phyloP scores from a whole-genome alignment of 2,113 vertebrate species.

The Chionis minor region DNA sequence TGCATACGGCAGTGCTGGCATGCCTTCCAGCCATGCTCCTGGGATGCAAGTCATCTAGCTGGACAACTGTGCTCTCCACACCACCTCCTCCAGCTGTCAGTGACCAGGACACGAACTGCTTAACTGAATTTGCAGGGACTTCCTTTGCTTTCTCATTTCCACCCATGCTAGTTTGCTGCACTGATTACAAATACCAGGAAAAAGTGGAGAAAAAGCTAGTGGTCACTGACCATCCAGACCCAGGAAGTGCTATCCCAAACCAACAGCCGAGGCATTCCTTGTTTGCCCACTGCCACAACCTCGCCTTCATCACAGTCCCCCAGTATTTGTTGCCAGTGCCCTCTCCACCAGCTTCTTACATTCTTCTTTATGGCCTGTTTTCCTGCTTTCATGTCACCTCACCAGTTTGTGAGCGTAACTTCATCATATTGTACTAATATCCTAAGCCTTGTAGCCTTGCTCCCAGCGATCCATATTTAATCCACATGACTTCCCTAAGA shows the following conservation, averaged over 20 bases:
- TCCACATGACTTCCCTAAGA: background rate
- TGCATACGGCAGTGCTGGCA: background rate
- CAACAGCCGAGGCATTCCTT: background rate
- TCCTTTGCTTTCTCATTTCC: background rate
- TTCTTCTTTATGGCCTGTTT: background rate
- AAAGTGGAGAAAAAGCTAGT: background rate
- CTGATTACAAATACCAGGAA: background rate
- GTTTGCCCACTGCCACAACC: background rate
- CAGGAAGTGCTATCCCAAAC: background rate
- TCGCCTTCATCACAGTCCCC: background rate
- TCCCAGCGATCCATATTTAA: background rate
- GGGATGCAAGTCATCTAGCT: background rate
- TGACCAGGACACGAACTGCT: background rate
- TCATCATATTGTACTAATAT: fast-evolving
- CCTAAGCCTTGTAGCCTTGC: background rate
- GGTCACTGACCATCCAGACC: too few relatives aligned
- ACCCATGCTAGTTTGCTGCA: background rate
- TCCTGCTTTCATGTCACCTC: background rate
- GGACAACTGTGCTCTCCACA: background rate
- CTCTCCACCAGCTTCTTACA: background rate
- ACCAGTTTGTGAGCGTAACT: background rate
- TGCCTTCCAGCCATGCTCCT: background rate
- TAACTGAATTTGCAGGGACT: background rate
- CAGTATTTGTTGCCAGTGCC: background rate
- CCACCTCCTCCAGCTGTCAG: background rate